These are phyloP conservation scores for Ophiothrix spiculata DNA, from an alignment of 35 echinoderm and acorn worm species.

Conservation along the genomic window DNA sequence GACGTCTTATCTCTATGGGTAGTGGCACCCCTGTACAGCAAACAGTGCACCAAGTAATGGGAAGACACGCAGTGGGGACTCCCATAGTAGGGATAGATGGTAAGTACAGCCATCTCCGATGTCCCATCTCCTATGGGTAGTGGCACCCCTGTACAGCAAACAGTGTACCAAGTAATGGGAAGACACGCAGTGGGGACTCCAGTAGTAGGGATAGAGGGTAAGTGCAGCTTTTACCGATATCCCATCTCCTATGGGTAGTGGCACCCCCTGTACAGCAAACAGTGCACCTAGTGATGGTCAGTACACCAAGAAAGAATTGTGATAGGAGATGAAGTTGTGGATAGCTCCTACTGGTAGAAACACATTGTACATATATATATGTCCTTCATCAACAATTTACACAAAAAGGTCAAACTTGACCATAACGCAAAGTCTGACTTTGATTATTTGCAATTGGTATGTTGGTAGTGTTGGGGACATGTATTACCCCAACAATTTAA, in stretches of 20 bases:
- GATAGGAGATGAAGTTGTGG: too few species aligned
- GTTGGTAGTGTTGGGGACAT: too few species aligned
- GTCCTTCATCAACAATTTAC: too few species aligned
- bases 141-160: slow-evolving; percentile 18
- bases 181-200: too few species aligned
- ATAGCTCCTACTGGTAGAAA: too few species aligned
- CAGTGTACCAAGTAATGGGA: neutral
- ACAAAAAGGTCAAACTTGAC: too few species aligned
- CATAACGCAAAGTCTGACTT: too few species aligned
- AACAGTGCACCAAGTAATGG: neutral
- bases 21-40: slow-evolving; percentile 18
- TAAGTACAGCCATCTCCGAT: neutral
- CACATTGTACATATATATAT: too few species aligned
- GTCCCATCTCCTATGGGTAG: neutral
- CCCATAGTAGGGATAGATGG: neutral
- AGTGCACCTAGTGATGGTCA: neutral
- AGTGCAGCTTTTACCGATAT: neutral
- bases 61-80: too few species aligned
- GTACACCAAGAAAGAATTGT: too few species aligned
- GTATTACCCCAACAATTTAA: too few species aligned
- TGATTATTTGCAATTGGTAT: too few species aligned
- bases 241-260: neutral
- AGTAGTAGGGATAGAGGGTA: neutral
- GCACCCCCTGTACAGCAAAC: slow-evolving; percentile 24
- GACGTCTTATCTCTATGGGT: neutral